phyloP scores from a whole-genome alignment of 2,888 invertebrate genomes.

The Galerucella pusilla region DNA sequence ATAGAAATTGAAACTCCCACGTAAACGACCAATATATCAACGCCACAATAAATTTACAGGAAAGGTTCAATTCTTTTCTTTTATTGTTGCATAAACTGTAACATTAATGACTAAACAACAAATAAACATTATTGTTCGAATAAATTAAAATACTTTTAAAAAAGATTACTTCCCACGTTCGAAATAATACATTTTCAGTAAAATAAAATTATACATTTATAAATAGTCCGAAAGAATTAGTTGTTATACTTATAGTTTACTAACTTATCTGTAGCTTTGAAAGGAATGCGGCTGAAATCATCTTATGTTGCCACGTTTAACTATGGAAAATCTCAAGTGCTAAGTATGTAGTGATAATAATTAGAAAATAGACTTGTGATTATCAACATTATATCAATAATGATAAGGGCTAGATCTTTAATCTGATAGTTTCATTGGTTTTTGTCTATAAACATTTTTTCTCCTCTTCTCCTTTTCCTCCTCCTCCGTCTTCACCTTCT shows the following conservation, averaged over 20 bases:
- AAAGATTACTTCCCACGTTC: slow-evolving; percentile 5
- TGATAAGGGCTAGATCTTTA: too few relatives aligned
- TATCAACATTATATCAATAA: too few relatives aligned
- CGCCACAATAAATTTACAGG: not conserved
- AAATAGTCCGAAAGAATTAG: slow-evolving; percentile 6
- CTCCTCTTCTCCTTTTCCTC: too few relatives aligned
- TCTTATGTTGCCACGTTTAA: too few relatives aligned
- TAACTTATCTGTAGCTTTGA: too few relatives aligned
- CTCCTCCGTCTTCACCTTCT: too few relatives aligned
- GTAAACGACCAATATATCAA: not conserved
- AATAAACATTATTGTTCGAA: not conserved
- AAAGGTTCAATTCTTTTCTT: not conserved
- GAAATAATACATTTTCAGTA: not conserved
- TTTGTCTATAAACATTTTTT: too few relatives aligned
- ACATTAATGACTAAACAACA: slow-evolving; percentile 16
- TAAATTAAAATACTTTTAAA: slow-evolving; percentile 7
- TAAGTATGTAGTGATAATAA: too few relatives aligned
- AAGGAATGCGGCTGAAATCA: too few relatives aligned
- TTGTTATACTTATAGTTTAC: not conserved
- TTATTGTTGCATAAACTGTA: slow-evolving; percentile 18
- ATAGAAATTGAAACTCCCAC: not conserved
- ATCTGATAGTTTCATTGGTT: too few relatives aligned
- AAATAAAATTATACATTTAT: slow-evolving; percentile 5
- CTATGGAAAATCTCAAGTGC: too few relatives aligned
- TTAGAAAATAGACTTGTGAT: too few relatives aligned